Conservation (phyloP, 2,113 vertebrate species). For the Myanophis thanlyinensis region DNA sequence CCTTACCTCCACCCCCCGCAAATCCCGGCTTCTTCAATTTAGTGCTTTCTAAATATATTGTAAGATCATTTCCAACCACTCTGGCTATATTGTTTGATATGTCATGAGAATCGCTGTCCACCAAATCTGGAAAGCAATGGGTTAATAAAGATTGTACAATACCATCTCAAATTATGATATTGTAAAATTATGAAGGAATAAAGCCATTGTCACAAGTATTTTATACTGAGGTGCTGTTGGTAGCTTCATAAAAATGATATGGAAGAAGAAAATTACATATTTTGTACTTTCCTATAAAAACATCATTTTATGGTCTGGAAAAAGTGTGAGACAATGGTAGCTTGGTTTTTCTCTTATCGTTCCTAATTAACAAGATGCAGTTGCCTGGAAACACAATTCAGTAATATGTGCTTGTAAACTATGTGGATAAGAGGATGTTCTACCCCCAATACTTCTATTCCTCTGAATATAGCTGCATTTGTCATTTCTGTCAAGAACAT, state of each 20-base stretch:
- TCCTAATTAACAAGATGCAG: constrained; percentile 22
- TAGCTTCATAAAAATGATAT: background rate
- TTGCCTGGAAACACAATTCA: constrained; percentile 21
- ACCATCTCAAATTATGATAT: background rate
- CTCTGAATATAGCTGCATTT: background rate
- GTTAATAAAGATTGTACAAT: background rate
- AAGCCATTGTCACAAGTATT: background rate
- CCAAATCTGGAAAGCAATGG: background rate
- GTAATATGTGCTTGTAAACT: background rate
- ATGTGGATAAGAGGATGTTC: constrained; percentile 7
- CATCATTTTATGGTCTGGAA: background rate
- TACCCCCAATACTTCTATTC: background rate
- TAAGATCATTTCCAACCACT: background rate
- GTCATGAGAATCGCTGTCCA: background rate
- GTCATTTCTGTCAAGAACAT: background rate
- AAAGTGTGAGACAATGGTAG: background rate
- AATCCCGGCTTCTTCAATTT: background rate
- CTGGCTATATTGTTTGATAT: background rate
- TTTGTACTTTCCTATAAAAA: background rate
- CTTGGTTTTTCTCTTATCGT: background rate
- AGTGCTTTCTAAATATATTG: background rate
- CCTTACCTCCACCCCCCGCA: no score
- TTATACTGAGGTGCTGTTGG: background rate
- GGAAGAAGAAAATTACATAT: background rate
- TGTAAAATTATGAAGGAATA: background rate